Evolutionary conservation across 2,797 vertebrate genomes (phyloP).

Genomic region (Octomys mimax): DNA sequence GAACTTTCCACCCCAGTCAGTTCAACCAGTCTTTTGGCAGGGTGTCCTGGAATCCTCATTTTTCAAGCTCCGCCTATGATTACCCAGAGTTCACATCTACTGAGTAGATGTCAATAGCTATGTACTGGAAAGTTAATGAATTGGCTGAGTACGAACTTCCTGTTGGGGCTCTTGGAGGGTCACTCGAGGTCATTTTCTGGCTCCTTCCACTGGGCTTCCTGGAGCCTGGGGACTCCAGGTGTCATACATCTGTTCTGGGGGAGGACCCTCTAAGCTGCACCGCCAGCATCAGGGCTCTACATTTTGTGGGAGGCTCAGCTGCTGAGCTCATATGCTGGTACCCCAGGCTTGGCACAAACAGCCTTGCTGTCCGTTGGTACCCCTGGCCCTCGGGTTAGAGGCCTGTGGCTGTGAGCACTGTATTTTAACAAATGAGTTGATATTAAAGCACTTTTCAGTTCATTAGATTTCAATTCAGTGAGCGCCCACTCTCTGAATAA

Average conservation of each 20-base stretch:
- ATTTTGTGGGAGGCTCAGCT: not conserved
- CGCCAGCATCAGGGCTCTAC: not conserved
- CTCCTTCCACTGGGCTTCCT: not conserved
- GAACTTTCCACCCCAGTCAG: not conserved
- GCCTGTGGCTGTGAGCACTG: not conserved
- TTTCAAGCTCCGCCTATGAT: not conserved
- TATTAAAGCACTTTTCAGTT: conserved; percentile 67
- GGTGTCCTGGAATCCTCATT: not conserved
- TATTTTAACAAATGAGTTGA: conserved; percentile 13
- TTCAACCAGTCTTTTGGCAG: not conserved
- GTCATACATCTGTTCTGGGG: rapidly evolving
- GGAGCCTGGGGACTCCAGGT: not conserved
- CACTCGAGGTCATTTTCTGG: not conserved
- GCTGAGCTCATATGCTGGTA: rapidly evolving
- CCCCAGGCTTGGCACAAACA: not conserved
- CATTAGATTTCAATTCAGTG: conserved; percentile 55
- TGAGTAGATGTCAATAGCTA: not conserved
- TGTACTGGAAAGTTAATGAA: not conserved
- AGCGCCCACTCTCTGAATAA: conserved; percentile 25
- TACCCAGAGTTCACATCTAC: not conserved
- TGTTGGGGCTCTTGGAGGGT: not conserved
- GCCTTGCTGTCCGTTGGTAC: not conserved
- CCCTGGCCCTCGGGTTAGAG: not conserved
- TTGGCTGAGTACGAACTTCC: not conserved
- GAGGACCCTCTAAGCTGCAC: no score